Evolutionary conservation across 2,888 invertebrate species (phyloP), one percentile per base, ranked within the genome.

Genomic region (Meliscaeva auricollis): DNA sequence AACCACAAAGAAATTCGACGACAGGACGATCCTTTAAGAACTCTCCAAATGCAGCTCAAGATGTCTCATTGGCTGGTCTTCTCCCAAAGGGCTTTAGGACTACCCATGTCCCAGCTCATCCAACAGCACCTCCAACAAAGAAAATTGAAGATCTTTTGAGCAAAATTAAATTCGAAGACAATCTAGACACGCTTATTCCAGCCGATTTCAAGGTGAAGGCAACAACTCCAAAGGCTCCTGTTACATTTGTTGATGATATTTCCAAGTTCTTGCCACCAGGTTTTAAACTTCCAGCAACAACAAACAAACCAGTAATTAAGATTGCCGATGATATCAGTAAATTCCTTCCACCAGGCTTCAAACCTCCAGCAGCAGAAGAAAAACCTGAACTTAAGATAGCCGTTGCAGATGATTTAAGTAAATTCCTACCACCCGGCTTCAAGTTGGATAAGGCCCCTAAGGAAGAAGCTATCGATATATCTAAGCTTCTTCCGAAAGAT

Each of bases 311-410:
- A 0, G 74, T 87, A 0, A 87, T 89, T 6, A 91, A 93, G 9
- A 93, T 94, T 88, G 92, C 93, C 52, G 94, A 94, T 87, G 94
- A 94, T 87, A 88, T 94, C 0, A 94, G 93, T 88, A 93, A 94
- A 87, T 93, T 95, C 60, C 91, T 96, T 83, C 96, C 96, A n/a
- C 94, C 95, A 8, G 95, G 95, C 3, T 96, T 94, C 88, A 96
- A 95, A 46, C 79, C 90, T 7, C 85, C 89, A 3, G 56, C 77
- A 3, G 62, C 75, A 0, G 88, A 89, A 22, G 87, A 85, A 8
- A 84, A 80, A n/a, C 26, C 72, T 0, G 58, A 54, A 15, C 8
- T 76, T 17, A 85, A 85, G 26, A 88, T 90, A 1, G 90, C 93
- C 13, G 92, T 94, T 88, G 92, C 93, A 52, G 94, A 94, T 22